Evolutionary conservation across 92 coral and sea anemone genomes (phyloP).

Genomic region (Plumapathes pennacea): DNA sequence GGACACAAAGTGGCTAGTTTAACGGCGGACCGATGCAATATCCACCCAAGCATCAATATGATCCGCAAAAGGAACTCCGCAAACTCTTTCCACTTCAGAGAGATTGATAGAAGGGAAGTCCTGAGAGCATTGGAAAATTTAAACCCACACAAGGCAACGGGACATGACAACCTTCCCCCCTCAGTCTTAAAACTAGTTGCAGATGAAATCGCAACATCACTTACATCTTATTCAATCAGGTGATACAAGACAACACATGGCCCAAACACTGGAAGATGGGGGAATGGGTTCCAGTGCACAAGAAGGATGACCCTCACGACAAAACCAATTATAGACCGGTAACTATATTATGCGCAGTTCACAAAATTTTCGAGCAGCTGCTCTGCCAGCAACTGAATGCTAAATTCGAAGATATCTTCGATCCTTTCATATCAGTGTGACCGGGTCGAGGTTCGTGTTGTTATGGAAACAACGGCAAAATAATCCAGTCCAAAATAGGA

Average conservation of each 20-base stretch:
- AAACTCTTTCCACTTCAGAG: not conserved
- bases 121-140: conserved; percentile 1
- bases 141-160: conserved; percentile 12
- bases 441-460: too few species aligned
- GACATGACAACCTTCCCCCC: conserved; percentile 11
- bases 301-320: conserved; percentile 7
- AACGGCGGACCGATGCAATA: not conserved
- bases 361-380: conserved; percentile 14
- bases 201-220: conserved; percentile 9
- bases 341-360: conserved; percentile 9
- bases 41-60: conserved; percentile 3
- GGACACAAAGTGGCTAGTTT: not conserved
- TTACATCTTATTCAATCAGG: conserved; percentile 5
- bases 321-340: conserved; percentile 14
- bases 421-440: too few species aligned
- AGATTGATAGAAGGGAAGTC: not conserved
- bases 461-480: too few species aligned
- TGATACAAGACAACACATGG: not conserved
- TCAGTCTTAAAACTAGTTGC: conserved; percentile 8
- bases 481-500: too few species aligned
- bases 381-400: conserved; percentile 2
- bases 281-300: conserved; percentile 18
- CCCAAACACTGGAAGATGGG: conserved; percentile 18
- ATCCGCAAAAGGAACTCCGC: not conserved
- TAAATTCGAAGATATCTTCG: too few species aligned